Conservation (phyloP, 1,140 invertebrate genomes). For the Hormaphis cornu region DNA sequence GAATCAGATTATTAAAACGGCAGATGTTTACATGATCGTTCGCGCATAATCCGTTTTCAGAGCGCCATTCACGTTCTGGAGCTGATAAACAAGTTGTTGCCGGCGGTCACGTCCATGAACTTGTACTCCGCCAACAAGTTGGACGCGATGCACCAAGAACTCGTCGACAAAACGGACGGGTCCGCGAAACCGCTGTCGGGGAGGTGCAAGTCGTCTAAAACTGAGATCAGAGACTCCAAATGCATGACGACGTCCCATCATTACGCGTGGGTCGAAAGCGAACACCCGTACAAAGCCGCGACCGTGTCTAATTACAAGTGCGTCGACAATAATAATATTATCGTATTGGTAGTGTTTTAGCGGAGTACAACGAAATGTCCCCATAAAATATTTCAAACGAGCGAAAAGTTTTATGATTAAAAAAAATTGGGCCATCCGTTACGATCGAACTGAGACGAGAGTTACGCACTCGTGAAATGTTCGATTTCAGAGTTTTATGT, state of each 20-base stretch:
- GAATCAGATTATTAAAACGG: too few species aligned
- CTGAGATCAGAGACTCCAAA: conserved; percentile 22
- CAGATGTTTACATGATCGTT: too few species aligned
- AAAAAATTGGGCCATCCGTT: too few species aligned
- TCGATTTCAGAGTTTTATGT: too few species aligned
- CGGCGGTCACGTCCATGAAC: conserved; percentile 79
- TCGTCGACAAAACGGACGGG: background rate
- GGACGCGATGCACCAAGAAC: conserved; percentile 34
- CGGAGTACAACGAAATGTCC: too few species aligned
- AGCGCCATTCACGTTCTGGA: conserved; percentile 84
- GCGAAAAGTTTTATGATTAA: too few species aligned
- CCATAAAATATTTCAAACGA: too few species aligned
- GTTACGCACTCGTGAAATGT: too few species aligned
- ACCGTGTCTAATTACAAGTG: conserved; percentile 76
- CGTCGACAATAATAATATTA: too few species aligned
- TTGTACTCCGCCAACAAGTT: conserved; percentile 44
- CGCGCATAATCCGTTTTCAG: conserved; percentile 43
- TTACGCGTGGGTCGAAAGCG: conserved; percentile 88
- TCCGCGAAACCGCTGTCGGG: background rate
- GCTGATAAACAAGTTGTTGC: conserved; percentile 80
- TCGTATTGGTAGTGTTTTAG: too few species aligned
- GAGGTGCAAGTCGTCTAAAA: background rate
- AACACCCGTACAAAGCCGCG: conserved; percentile 91
- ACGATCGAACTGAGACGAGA: too few species aligned
- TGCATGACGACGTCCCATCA: conserved; percentile 64